phyloP scores from a whole-genome alignment of 2,113 vertebrate species.

The Callospermophilus lateralis region DNA sequence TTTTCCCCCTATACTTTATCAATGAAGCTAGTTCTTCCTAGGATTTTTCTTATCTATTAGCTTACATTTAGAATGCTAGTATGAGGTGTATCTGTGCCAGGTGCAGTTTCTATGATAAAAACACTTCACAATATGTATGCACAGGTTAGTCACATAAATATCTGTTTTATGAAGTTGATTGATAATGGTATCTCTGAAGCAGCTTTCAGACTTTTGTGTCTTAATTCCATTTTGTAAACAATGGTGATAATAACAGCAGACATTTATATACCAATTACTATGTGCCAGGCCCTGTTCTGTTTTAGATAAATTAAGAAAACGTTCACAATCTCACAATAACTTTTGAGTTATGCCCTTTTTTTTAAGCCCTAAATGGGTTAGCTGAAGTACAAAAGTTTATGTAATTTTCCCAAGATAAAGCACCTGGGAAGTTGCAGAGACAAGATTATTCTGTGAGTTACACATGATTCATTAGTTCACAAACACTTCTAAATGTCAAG shows the following conservation, averaged over 20 bases:
- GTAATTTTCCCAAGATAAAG: background rate
- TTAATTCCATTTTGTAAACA: background rate
- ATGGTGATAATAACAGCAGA: background rate
- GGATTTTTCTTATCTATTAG: background rate
- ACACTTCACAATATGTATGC: background rate
- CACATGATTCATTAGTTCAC: background rate
- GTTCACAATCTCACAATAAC: background rate
- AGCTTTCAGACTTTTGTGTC: background rate
- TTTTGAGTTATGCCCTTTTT: background rate
- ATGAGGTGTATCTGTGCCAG: background rate
- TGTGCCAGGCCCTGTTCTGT: background rate
- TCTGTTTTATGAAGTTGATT: background rate
- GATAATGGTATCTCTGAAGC: background rate
- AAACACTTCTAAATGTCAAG: background rate
- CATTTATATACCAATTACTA: background rate
- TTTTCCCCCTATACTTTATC: background rate
- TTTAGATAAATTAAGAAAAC: conserved; percentile 11
- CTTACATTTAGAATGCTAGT: background rate
- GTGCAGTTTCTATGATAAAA: background rate
- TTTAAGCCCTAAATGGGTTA: background rate
- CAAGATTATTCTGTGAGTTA: background rate
- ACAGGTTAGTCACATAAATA: background rate
- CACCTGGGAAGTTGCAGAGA: background rate
- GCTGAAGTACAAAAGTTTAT: background rate
- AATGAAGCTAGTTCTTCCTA: background rate